Evolutionary conservation across 1,140 invertebrate species (phyloP).

Genomic region (Lepidurus couesii): DNA sequence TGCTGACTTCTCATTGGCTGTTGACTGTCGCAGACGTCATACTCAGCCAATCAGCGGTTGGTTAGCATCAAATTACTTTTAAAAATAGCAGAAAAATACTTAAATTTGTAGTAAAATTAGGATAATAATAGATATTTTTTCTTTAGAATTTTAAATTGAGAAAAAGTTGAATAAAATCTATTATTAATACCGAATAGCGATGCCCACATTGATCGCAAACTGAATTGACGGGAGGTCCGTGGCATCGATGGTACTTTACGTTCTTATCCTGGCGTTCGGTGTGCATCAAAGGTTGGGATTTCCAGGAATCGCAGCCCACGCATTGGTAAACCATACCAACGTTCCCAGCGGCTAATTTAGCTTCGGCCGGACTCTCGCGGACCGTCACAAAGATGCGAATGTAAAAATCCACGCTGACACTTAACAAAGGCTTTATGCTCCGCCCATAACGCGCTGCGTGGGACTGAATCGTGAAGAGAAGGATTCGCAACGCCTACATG

Average conservation of each 20-base stretch:
- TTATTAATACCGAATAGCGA: slow-evolving; percentile 72
- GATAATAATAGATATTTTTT: too few relatives aligned
- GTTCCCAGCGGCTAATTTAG: slow-evolving; percentile 74
- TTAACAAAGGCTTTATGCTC: slow-evolving; percentile 85
- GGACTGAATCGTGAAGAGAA: slow-evolving; percentile 81
- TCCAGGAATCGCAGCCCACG: slow-evolving; percentile 72
- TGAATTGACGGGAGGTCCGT: slow-evolving; percentile 57
- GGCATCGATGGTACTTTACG: slow-evolving; percentile 59
- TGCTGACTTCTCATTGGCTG: too few relatives aligned
- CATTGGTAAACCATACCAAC: slow-evolving; percentile 72
- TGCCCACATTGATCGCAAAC: slow-evolving; percentile 71
- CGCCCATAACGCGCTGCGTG: slow-evolving; percentile 88
- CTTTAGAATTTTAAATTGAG: slow-evolving; percentile 65
- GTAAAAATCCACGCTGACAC: slow-evolving; percentile 95
- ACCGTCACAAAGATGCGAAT: slow-evolving; percentile 88
- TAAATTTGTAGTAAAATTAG: too few relatives aligned
- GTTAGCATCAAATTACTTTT: too few relatives aligned
- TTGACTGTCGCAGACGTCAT: too few relatives aligned
- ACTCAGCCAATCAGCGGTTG: too few relatives aligned
- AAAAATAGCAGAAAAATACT: too few relatives aligned
- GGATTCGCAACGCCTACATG: slow-evolving; percentile 75
- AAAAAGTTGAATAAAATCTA: slow-evolving; percentile 83
- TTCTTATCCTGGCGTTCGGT: slow-evolving; percentile 45
- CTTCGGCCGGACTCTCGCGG: slow-evolving; percentile 66
- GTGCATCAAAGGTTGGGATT: slow-evolving; percentile 60